phyloP scores from a whole-genome alignment of 2,888 invertebrate species.

The Bruchidius siliquastri region DNA sequence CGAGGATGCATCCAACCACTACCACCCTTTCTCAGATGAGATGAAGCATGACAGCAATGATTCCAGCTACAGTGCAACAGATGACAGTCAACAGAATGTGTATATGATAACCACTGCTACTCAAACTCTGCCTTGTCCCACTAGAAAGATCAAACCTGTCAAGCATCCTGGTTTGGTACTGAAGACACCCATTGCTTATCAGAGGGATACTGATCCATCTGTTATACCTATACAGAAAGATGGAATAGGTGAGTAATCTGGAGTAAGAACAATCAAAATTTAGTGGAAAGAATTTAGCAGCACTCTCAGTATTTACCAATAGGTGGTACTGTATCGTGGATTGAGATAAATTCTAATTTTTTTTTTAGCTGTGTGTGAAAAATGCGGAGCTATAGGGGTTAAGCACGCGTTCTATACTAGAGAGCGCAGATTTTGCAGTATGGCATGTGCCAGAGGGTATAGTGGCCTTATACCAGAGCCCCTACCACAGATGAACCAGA shows the following conservation, averaged over 20 bases:
- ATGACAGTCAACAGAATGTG: constrained; percentile 44
- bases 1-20: constrained; percentile 42
- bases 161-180: constrained; percentile 69
- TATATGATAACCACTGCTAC: constrained; percentile 54
- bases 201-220: constrained; percentile 74
- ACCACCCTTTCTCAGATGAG: neutral
- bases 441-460: constrained; percentile 67
- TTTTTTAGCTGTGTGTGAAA: constrained; percentile 71
- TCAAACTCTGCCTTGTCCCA: constrained; percentile 53
- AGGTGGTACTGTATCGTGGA: too few relatives aligned
- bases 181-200: constrained; percentile 74
- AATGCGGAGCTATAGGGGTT: constrained; percentile 80
- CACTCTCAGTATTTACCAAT: too few relatives aligned
- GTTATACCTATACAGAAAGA: constrained; percentile 85
- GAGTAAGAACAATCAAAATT: too few relatives aligned
- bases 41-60: constrained; percentile 46
- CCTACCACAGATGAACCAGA: constrained; percentile 37
- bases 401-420: constrained; percentile 83
- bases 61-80: constrained; percentile 50
- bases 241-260: constrained; percentile 81
- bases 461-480: constrained; percentile 46
- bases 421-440: constrained; percentile 75
- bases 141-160: constrained; percentile 66
- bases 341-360: neutral
- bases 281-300: too few relatives aligned